Conservation (phyloP, 2,888 invertebrate genomes). For the Sarcophaga rosellei region DNA sequence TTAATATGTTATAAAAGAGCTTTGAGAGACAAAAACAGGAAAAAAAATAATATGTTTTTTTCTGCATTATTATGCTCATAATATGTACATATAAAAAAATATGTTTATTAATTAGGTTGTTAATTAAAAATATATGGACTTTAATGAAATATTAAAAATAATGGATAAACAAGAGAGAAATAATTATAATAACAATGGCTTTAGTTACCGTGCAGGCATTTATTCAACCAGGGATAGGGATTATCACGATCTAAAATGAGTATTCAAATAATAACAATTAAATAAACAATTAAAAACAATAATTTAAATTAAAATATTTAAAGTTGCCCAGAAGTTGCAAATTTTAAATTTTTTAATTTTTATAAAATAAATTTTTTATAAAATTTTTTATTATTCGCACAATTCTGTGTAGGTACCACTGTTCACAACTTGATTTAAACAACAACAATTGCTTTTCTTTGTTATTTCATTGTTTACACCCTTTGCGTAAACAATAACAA, state of each 20-base stretch:
- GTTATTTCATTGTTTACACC: too few relatives aligned
- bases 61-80: not conserved
- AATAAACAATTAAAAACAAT: too few relatives aligned
- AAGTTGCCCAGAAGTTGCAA: too few relatives aligned
- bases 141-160: conserved; percentile 30
- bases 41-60: not conserved
- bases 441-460: too few relatives aligned
- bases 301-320: too few relatives aligned
- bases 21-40: conserved; percentile 4
- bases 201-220: conserved; percentile 74
- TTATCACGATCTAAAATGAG: conserved; percentile 72
- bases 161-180: not conserved
- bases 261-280: conserved; percentile 8
- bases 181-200: not conserved
- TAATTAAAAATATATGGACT: conserved; percentile 53
- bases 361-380: too few relatives aligned
- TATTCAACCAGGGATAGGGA: conserved; percentile 78
- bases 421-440: too few relatives aligned
- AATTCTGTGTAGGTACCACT: too few relatives aligned
- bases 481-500: too few relatives aligned
- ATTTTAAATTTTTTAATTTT: too few relatives aligned
- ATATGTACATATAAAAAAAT: not conserved
- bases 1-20: conserved; percentile 29
- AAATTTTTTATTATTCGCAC: too few relatives aligned
- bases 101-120: conserved; percentile 46